Conservation (phyloP, 1,140 invertebrate genomes). For the Lamellibrachia luymesi region DNA sequence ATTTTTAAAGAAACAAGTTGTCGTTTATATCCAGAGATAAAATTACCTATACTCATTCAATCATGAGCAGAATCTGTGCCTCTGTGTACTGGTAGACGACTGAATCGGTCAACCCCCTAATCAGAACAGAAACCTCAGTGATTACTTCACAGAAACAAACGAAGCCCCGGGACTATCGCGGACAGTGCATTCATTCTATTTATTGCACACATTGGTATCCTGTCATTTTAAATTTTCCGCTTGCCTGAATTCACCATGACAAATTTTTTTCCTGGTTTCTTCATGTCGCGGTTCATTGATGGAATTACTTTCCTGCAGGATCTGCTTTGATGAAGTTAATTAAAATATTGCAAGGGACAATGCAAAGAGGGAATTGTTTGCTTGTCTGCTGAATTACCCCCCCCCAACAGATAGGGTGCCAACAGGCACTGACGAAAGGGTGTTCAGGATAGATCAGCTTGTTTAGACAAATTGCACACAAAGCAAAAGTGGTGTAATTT, state of each 20-base stretch:
- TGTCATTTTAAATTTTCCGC: neutral
- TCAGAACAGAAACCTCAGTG: neutral
- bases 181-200: neutral
- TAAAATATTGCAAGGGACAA: neutral
- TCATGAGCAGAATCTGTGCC: neutral
- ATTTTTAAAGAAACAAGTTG: neutral
- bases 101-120: neutral
- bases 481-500: neutral
- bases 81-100: neutral
- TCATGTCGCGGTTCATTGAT: neutral
- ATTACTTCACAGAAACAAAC: neutral
- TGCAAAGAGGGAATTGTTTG: neutral
- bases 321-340: neutral
- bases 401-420: neutral
- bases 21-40: neutral
- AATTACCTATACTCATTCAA: neutral
- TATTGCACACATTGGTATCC: neutral
- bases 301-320: neutral
- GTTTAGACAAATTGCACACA: neutral
- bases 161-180: neutral
- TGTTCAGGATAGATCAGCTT: neutral
- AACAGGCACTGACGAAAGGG: neutral
- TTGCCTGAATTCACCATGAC: neutral
- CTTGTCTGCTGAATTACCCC: neutral
- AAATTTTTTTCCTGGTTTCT: neutral